A percentile compares a stretch with the other conserved stretches of the same genome.
These are phyloP conservation scores for Melospiza melodia DNA, from an alignment of 2,113 vertebrate species.

Conservation along the genomic window DNA sequence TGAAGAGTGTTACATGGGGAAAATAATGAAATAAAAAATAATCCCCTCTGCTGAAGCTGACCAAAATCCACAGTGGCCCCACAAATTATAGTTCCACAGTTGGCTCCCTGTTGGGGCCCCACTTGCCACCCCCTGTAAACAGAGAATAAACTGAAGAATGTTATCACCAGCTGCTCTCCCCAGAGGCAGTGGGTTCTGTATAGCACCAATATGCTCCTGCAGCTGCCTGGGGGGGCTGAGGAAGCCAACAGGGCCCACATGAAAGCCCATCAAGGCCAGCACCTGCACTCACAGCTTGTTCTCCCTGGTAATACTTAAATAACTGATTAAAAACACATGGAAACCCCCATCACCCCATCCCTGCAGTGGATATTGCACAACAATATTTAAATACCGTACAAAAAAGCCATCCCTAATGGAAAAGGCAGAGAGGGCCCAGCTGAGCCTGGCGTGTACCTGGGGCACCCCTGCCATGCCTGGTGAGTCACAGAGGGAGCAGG, in stretches of 20 bases:
- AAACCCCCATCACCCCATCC: background rate
- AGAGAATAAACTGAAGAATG: background rate
- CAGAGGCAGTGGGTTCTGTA: background rate
- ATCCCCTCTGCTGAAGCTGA: background rate
- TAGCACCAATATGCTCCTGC: constrained; percentile 43
- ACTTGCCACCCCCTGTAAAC: constrained; percentile 27
- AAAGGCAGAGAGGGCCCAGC: background rate
- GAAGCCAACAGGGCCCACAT: background rate
- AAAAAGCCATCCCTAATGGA: background rate
- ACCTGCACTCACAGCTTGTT: constrained; percentile 12
- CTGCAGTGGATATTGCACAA: constrained; percentile 69
- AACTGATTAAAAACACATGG: background rate
- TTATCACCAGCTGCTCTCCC: background rate
- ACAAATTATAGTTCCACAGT: background rate
- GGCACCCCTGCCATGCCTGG: background rate
- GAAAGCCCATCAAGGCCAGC: constrained; percentile 3
- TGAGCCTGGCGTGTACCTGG: background rate
- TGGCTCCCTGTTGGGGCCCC: background rate
- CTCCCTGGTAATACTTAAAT: constrained; percentile 17
- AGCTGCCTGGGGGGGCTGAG: background rate
- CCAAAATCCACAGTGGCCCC: background rate
- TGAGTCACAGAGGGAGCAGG: background rate
- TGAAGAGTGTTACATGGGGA: background rate
- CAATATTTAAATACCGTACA: constrained; percentile 35
- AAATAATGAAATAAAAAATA: background rate